Evolutionary conservation across 1,140 invertebrate genomes (phyloP).

Genomic region (Trichoplusia ni): DNA sequence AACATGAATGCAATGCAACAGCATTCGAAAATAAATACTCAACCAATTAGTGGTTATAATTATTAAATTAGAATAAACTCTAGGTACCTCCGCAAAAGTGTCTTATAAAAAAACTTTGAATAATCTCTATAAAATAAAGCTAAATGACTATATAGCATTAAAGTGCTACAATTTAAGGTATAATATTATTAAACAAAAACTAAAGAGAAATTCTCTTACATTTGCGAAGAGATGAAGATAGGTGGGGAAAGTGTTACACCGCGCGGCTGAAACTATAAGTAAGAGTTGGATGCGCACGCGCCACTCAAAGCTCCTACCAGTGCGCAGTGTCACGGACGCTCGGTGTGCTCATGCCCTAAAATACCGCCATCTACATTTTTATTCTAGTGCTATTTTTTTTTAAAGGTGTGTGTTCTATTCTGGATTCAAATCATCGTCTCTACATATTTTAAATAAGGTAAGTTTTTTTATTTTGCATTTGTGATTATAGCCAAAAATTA

Average conservation of each 20-base stretch:
- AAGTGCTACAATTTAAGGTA: too few relatives aligned
- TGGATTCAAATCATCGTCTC: constrained; percentile 15
- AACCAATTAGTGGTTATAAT: too few relatives aligned
- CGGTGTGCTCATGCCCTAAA: constrained; percentile 6
- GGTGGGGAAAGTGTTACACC: constrained; percentile 72
- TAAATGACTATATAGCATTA: too few relatives aligned
- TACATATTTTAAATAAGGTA: background rate
- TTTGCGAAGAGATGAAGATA: constrained; percentile 47
- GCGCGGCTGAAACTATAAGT: constrained; percentile 70
- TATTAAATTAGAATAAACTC: too few relatives aligned
- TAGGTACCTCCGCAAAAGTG: too few relatives aligned
- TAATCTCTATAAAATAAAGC: too few relatives aligned
- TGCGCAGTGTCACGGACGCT: constrained; percentile 41
- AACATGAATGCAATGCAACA: too few relatives aligned
- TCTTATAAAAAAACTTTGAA: too few relatives aligned
- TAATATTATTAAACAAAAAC: constrained; percentile 8
- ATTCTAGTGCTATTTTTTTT: constrained; percentile 1
- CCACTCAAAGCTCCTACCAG: constrained; percentile 49
- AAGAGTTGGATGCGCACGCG: constrained; percentile 47
- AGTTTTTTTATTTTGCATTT: background rate
- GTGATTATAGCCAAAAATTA: too few relatives aligned
- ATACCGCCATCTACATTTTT: constrained; percentile 9
- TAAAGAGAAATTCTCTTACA: constrained; percentile 40
- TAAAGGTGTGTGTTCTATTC: constrained; percentile 19
- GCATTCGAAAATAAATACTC: too few relatives aligned